Evolutionary conservation across 2,888 invertebrate genomes (phyloP).

Genomic region (Drosophila macrospina): DNA sequence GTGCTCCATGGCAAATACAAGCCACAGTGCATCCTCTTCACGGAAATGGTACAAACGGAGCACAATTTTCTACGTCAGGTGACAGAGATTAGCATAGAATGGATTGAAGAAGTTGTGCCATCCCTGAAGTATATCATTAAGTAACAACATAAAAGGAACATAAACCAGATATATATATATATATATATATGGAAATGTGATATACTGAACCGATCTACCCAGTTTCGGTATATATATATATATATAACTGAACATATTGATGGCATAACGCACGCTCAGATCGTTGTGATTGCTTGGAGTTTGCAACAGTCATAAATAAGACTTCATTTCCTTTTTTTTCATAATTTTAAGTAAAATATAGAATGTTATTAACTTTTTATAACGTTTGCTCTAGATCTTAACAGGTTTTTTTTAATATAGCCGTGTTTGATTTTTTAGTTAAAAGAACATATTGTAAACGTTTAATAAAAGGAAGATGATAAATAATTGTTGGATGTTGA

Average conservation of each 20-base stretch:
- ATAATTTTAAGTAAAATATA: slow-evolving; percentile 10
- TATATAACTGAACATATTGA: neutral
- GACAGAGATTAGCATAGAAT: slow-evolving; percentile 92
- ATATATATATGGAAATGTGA: neutral
- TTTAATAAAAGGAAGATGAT: slow-evolving; percentile 1
- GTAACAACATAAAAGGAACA: slow-evolving; percentile 45
- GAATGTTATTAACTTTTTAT: slow-evolving; percentile 1
- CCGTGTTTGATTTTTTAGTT: slow-evolving; percentile 14
- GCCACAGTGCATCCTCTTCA: slow-evolving; percentile 91
- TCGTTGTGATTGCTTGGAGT: neutral
- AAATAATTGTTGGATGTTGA: neutral
- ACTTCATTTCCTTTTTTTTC: slow-evolving; percentile 10
- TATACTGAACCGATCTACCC: neutral
- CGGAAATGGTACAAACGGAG: slow-evolving; percentile 94
- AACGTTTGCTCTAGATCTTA: slow-evolving; percentile 2
- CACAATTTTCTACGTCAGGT: slow-evolving; percentile 92
- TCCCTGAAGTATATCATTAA: slow-evolving; percentile 79
- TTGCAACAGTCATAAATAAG: neutral
- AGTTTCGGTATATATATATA: neutral
- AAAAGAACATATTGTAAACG: neutral
- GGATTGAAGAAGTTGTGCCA: slow-evolving; percentile 89
- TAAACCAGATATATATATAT: too few relatives aligned
- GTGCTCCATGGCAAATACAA: slow-evolving; percentile 87
- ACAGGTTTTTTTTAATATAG: neutral
- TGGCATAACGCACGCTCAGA: neutral